Percentiles rank a stretch among this genome's conserved stretches.
Conservation (phyloP, 1,140 invertebrate species). For the Argopecten irradians region DNA sequence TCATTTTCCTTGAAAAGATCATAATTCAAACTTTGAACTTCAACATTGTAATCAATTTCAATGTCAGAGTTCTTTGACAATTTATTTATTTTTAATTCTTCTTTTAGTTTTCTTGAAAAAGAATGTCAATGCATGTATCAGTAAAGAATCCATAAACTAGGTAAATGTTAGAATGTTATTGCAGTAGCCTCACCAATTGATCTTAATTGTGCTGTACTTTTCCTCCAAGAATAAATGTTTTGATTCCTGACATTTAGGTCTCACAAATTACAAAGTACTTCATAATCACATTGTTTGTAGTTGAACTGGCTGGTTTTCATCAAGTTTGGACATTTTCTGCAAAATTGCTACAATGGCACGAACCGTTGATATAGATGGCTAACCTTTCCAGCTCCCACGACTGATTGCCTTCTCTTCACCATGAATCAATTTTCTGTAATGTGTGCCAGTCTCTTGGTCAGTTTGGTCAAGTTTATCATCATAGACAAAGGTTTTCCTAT, state of each 20-base stretch:
- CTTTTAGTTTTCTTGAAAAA: too few relatives aligned
- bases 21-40: too few relatives aligned
- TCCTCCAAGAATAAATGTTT: background rate
- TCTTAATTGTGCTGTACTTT: background rate
- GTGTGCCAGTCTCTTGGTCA: background rate
- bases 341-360: background rate
- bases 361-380: background rate
- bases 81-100: too few relatives aligned
- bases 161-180: too few relatives aligned
- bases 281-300: background rate
- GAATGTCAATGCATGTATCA: too few relatives aligned
- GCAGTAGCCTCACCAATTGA: too few relatives aligned
- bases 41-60: too few relatives aligned
- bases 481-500: background rate
- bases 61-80: too few relatives aligned
- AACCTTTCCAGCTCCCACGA: background rate
- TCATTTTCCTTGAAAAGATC: too few relatives aligned
- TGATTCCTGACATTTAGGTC: background rate
- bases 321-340: background rate
- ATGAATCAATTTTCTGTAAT: slow-evolving; percentile 13
- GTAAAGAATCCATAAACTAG: too few relatives aligned
- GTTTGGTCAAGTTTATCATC: slow-evolving; percentile 5
- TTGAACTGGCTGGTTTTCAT: background rate
- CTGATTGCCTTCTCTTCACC: slow-evolving; percentile 9
- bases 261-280: background rate